Conservation (phyloP, 2,113 vertebrate genomes). For the Chaetura pelagica region DNA sequence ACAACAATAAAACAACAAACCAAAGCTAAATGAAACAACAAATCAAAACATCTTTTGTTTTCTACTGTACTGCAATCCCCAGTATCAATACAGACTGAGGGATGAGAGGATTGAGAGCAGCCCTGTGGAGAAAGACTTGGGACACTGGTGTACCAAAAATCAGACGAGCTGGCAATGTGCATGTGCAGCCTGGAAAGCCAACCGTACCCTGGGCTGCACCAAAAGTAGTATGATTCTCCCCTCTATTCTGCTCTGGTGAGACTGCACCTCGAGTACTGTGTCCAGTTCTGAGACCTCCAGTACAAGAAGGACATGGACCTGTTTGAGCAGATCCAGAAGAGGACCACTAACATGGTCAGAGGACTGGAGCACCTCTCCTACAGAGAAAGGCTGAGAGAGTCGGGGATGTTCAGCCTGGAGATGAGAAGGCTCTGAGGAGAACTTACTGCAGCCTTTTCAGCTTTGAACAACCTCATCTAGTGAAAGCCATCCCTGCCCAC, state of each 20-base stretch:
- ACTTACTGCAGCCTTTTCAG: no score
- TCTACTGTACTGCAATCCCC: no score
- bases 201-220: accelerated
- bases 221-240: accelerated
- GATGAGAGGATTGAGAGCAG: no score
- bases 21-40: not conserved
- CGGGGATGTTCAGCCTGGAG: not conserved
- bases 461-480: not conserved
- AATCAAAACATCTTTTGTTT: not conserved
- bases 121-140: no score
- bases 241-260: no score
- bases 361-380: not conserved
- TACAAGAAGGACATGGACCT: no score
- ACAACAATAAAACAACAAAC: no score
- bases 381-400: not conserved
- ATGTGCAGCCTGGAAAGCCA: not conserved
- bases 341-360: not conserved
- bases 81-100: no score
- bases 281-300: not conserved
- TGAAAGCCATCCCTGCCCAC: not conserved
- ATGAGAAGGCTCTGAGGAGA: not conserved
- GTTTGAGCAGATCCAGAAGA: not conserved
- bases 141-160: no score
- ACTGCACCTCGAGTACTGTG: no score
- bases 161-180: not conserved